phyloP scores from a whole-genome alignment of 2,113 vertebrate species.

The Oplegnathus fasciatus region DNA sequence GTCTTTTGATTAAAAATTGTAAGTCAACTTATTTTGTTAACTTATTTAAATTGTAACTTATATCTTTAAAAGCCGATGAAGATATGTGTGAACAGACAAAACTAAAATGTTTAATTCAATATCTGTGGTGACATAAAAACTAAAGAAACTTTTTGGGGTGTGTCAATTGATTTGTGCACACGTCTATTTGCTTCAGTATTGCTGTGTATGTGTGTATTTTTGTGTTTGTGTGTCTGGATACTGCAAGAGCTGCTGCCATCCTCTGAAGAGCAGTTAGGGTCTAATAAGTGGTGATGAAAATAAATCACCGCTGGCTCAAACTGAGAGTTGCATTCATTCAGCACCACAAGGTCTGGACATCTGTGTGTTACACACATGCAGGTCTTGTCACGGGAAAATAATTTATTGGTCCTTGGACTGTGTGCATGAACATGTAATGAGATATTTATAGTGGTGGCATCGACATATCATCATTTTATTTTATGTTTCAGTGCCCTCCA shows the following conservation, averaged over 20 bases:
- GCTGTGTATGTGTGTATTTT: neutral
- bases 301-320: constrained; percentile 31
- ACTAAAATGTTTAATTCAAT: no score
- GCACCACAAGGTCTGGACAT: constrained; percentile 5
- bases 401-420: constrained; percentile 26
- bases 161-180: neutral
- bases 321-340: constrained; percentile 38
- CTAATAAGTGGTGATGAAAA: constrained; percentile 51
- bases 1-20: no score
- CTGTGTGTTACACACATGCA: neutral
- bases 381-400: constrained; percentile 10
- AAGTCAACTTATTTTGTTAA: no score
- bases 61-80: neutral
- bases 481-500: neutral
- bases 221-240: neutral
- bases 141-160: neutral
- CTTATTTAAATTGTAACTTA: no score
- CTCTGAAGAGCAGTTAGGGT: constrained; percentile 43
- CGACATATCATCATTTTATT: neutral
- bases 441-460: neutral
- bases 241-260: neutral
- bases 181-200: no score
- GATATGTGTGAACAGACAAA: no score
- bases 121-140: no score
- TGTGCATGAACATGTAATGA: neutral